Percentiles rank a stretch among this genome's conserved stretches.
Conservation (phyloP, 1,140 invertebrate genomes). For the Drosophila nikananu region DNA sequence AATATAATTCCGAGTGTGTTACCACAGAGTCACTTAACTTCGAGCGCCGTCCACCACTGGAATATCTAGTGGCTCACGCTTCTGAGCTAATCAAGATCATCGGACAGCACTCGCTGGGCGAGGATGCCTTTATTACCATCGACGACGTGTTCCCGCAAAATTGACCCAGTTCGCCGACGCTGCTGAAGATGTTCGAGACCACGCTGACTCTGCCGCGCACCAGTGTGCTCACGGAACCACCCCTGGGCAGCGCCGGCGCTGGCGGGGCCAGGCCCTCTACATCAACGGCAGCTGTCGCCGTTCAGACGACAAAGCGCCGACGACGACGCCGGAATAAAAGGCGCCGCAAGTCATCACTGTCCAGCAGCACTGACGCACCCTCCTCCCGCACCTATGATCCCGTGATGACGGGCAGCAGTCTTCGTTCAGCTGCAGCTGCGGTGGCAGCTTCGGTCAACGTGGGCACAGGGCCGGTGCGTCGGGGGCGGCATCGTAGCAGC, state of each 20-base stretch:
- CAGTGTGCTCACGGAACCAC: conserved; percentile 68
- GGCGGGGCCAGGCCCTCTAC: conserved; percentile 67
- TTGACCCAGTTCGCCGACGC: conserved; percentile 86
- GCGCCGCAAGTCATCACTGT: conserved; percentile 65
- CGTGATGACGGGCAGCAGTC: conserved; percentile 64
- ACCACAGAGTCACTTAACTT: conserved; percentile 94
- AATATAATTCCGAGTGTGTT: neutral
- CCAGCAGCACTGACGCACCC: conserved; percentile 58
- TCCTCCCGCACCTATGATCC: conserved; percentile 70
- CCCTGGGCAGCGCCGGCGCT: conserved; percentile 44
- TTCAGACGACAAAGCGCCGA: conserved; percentile 67
- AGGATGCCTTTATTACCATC: conserved; percentile 96
- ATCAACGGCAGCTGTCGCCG: conserved; percentile 69
- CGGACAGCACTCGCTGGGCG: conserved; percentile 94
- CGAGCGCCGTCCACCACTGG: conserved; percentile 94
- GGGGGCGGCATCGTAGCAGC: conserved; percentile 53
- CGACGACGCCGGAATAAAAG: conserved; percentile 68
- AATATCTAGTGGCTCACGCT: conserved; percentile 95
- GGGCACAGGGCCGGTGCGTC: conserved; percentile 51
- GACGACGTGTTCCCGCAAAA: conserved; percentile 89
- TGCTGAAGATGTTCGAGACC: conserved; percentile 83
- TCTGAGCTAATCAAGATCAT: conserved; percentile 95
- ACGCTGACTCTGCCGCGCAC: conserved; percentile 77
- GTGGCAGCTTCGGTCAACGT: conserved; percentile 12
- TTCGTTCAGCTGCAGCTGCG: conserved; percentile 35